Evolutionary conservation across 1,140 invertebrate genomes (phyloP), one percentile per base, ranked within the genome.

Genomic region (Nasonia longicornis): DNA sequence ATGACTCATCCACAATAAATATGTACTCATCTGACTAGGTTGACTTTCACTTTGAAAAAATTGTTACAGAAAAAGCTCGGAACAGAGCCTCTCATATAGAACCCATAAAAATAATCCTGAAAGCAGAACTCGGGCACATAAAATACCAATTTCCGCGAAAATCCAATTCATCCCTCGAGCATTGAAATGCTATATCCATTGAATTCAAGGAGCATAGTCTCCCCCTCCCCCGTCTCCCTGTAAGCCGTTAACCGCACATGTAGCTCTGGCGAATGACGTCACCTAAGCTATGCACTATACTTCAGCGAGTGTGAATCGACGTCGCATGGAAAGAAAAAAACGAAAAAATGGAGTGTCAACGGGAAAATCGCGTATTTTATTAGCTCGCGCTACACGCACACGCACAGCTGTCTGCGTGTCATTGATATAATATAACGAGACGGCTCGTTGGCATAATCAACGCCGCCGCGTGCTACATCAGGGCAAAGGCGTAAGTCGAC

Each of bases 401-500:
- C 20, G 31, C 26, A 38, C 52, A 45, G 74, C 58, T 77, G 20
- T 58, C 2, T 10, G 20, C 16, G 10, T 10, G 76, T 42, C 64
- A 52, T 78, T 66, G 58, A 70, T 78, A n/a, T 58, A 3, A 42
- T 70, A n/a, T 58, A 58, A 20, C 16, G n/a, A n/a, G 6, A 58
- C 20, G 42, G 3, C 66, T 70, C 76, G 42, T 31, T 69, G 76
- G 66, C 66, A 70, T 78, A 70, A 78, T 70, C 76, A n/a, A 22
- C 22, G 64, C 22, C 14, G 31, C 31, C 31, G 4, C 31, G 38
- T 2, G 63, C 8, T 66, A 22, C 26, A 6, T 63, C 58, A 52
- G 26, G 72, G 7, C 8, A 52, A 74, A 16, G 3, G 31, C 31
- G 31, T 35, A 35, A 35, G 35, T 42, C 38, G 22, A 71, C 35